Conservation (phyloP, 2,888 invertebrate species). For the Priocnemis perturbator region DNA sequence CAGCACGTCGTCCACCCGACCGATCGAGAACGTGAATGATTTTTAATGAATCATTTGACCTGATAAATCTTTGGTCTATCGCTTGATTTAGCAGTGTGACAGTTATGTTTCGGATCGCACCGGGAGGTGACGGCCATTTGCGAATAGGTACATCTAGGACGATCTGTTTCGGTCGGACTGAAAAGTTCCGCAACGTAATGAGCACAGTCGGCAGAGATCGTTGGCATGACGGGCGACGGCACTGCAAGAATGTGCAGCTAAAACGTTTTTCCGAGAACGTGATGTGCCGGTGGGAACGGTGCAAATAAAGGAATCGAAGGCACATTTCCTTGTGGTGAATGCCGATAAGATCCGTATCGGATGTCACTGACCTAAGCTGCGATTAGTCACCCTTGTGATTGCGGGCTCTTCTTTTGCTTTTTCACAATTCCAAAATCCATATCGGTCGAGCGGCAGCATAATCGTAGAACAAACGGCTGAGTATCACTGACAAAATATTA, state of each 20-base stretch:
- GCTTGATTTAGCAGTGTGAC: neutral
- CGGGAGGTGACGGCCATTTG: too few species aligned
- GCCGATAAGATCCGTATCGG: constrained; percentile 25
- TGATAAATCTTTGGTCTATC: constrained; percentile 20
- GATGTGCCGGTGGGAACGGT: neutral
- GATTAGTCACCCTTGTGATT: neutral
- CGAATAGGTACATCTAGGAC: too few species aligned
- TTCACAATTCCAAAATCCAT: neutral
- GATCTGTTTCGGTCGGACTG: too few species aligned
- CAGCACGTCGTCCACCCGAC: constrained; percentile 20
- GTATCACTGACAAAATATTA: too few species aligned
- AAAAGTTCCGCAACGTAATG: too few species aligned
- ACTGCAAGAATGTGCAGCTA: too few species aligned
- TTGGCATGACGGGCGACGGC: too few species aligned
- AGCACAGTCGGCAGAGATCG: too few species aligned
- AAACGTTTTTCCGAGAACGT: too few species aligned
- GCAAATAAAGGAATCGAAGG: constrained; percentile 31
- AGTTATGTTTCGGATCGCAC: too few species aligned
- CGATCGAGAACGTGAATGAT: constrained; percentile 31
- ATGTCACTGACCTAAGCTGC: constrained; percentile 28
- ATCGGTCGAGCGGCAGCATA: neutral
- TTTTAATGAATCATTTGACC: constrained; percentile 32
- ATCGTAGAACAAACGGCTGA: neutral
- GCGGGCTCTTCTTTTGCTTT: neutral
- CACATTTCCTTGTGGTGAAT: constrained; percentile 11